These are phyloP conservation scores for Phylloscopus trochiloides DNA, from an alignment of 2,113 vertebrate genomes.

Conservation along the genomic window DNA sequence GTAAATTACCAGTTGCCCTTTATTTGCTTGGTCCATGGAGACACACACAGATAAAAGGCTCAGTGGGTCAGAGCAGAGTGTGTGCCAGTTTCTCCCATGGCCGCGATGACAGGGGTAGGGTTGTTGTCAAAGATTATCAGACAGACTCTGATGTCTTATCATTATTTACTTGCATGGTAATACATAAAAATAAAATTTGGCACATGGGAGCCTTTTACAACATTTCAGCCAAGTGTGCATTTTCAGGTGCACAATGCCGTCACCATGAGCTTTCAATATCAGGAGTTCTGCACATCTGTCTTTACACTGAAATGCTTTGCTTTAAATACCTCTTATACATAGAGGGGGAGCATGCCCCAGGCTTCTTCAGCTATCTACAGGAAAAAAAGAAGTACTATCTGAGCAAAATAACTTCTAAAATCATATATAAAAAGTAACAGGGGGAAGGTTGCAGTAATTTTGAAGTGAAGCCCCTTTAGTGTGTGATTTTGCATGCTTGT, in stretches of 20 bases:
- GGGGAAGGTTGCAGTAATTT: background rate
- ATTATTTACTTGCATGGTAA: constrained; percentile 61
- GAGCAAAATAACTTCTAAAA: background rate
- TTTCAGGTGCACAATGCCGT: background rate
- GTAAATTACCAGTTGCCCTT: constrained; percentile 83
- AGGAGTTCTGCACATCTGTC: background rate
- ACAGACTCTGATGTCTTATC: constrained; percentile 67
- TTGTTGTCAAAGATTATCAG: constrained; percentile 80
- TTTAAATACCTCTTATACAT: background rate
- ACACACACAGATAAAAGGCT: constrained; percentile 80
- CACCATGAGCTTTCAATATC: background rate
- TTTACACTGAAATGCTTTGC: background rate
- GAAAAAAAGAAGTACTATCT: background rate
- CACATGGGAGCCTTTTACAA: background rate
- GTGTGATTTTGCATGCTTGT: background rate
- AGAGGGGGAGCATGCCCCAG: background rate
- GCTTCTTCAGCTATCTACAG: background rate
- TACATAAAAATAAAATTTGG: constrained; percentile 44
- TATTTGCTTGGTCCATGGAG: constrained; percentile 78
- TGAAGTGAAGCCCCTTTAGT: background rate
- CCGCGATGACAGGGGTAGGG: constrained; percentile 58
- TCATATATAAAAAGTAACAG: background rate
- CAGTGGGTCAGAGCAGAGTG: constrained; percentile 68
- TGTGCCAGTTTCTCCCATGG: constrained; percentile 68
- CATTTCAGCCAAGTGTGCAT: background rate